Conservation (phyloP, 2,888 invertebrate genomes). For the Hydriomena furcata region DNA sequence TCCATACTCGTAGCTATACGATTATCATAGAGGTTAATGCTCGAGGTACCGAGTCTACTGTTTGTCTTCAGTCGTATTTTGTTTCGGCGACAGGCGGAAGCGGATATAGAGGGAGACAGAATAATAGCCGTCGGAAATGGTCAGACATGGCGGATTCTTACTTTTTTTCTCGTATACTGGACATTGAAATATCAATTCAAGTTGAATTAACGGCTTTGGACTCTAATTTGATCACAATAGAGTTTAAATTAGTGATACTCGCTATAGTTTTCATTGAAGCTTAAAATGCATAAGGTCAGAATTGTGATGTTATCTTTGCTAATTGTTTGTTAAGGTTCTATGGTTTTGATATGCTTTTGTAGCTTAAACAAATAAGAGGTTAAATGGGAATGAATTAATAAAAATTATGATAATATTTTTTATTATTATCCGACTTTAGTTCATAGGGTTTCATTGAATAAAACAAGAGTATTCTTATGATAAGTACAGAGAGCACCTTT, state of each 20-base stretch:
- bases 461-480: no score
- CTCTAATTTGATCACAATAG: constrained; percentile 33
- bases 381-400: no score
- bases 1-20: no score
- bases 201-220: constrained; percentile 31
- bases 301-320: constrained; percentile 44
- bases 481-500: no score
- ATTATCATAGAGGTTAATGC: no score
- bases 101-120: constrained; percentile 83
- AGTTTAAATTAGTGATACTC: constrained; percentile 33
- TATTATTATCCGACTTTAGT: no score
- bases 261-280: constrained; percentile 21
- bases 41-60: constrained; percentile 33
- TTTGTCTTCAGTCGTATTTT: constrained; percentile 73
- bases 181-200: constrained; percentile 71
- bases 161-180: constrained; percentile 76
- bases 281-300: constrained; percentile 40
- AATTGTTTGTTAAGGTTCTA: constrained; percentile 25
- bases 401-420: no score
- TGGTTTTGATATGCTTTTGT: constrained; percentile 7
- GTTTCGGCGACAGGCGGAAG: constrained; percentile 81
- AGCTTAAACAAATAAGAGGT: not conserved
- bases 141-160: constrained; percentile 80
- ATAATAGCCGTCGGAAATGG: constrained; percentile 84
- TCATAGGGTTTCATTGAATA: no score